Evolutionary conservation across 2,888 invertebrate species (phyloP).

Genomic region (Clostera curtula): DNA sequence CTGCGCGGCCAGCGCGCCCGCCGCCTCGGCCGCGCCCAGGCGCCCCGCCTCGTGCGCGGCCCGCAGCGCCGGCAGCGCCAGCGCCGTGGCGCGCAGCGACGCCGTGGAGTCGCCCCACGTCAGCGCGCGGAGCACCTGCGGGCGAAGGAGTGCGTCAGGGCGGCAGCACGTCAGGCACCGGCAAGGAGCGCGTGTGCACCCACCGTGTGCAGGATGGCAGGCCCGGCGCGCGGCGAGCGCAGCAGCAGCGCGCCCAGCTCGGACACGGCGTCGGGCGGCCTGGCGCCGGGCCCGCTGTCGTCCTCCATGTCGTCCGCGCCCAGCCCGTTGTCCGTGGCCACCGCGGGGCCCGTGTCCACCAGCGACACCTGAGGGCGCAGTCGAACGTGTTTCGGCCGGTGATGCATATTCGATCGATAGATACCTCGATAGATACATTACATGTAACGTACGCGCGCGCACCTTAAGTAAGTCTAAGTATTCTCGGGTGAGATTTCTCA

Average conservation of each 20-base stretch:
- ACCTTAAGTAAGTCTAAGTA: slow-evolving; percentile 88
- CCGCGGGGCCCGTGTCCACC: slow-evolving; percentile 78
- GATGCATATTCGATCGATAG: too few relatives aligned
- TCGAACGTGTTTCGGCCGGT: too few relatives aligned
- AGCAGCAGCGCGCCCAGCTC: slow-evolving; percentile 87
- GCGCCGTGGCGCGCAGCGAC: slow-evolving; percentile 85
- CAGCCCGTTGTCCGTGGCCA: too few relatives aligned
- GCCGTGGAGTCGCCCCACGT: slow-evolving; percentile 91
- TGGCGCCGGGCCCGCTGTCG: slow-evolving; percentile 57
- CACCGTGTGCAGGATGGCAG: slow-evolving; percentile 48
- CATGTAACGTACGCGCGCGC: too few relatives aligned
- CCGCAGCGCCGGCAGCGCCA: slow-evolving; percentile 79
- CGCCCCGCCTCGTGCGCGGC: slow-evolving; percentile 55
- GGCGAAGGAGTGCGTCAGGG: background rate
- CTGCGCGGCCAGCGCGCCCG: slow-evolving; percentile 83
- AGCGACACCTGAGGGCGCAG: slow-evolving; percentile 73
- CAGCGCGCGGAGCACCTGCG: slow-evolving; percentile 55
- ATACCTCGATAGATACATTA: too few relatives aligned
- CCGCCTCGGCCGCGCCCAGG: slow-evolving; percentile 59
- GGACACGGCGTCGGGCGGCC: slow-evolving; percentile 82
- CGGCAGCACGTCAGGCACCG: background rate
- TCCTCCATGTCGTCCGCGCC: slow-evolving; percentile 83
- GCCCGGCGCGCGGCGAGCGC: slow-evolving; percentile 58
- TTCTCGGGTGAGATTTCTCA: slow-evolving; percentile 89
- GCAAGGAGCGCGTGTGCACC: slow-evolving; percentile 2